Evolutionary conservation across 2,888 invertebrate genomes (phyloP).

Genomic region (Nycteola revayana): DNA sequence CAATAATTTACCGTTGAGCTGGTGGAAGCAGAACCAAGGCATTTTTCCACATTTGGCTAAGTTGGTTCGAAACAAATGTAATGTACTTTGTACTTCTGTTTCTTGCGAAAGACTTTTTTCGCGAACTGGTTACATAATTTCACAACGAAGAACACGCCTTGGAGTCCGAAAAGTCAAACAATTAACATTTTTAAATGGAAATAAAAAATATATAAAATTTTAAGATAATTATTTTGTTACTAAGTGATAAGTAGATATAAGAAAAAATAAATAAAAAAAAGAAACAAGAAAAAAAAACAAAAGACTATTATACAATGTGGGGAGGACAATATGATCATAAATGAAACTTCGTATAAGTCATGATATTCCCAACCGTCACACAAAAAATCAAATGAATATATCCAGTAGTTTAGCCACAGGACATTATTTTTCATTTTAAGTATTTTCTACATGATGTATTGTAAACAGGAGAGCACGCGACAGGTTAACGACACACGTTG

Average conservation of each 20-base stretch:
- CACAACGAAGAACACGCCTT: conserved; percentile 12
- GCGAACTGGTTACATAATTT: conserved; percentile 12
- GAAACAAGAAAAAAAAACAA: too few species aligned
- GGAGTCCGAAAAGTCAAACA: conserved; percentile 3
- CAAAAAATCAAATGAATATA: too few species aligned
- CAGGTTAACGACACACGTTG: too few species aligned
- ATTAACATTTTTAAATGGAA: conserved; percentile 8
- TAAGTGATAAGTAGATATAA: background rate
- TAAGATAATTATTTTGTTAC: background rate
- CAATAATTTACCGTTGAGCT: conserved; percentile 13
- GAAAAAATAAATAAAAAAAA: too few species aligned
- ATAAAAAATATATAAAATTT: conserved; percentile 6
- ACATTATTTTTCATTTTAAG: too few species aligned
- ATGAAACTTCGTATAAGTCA: too few species aligned
- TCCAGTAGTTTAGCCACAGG: too few species aligned
- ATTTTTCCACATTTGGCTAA: conserved; percentile 11
- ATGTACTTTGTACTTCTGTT: conserved; percentile 16
- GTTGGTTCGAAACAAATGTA: conserved; percentile 8
- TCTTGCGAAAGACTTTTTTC: conserved; percentile 15
- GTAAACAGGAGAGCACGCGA: too few species aligned
- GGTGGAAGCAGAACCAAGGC: conserved; percentile 15
- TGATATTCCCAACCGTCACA: too few species aligned
- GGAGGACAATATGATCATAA: too few species aligned
- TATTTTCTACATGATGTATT: too few species aligned
- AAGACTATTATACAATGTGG: too few species aligned